phyloP scores from a whole-genome alignment of 2,888 invertebrate species.

The Periphyllus acericola region DNA sequence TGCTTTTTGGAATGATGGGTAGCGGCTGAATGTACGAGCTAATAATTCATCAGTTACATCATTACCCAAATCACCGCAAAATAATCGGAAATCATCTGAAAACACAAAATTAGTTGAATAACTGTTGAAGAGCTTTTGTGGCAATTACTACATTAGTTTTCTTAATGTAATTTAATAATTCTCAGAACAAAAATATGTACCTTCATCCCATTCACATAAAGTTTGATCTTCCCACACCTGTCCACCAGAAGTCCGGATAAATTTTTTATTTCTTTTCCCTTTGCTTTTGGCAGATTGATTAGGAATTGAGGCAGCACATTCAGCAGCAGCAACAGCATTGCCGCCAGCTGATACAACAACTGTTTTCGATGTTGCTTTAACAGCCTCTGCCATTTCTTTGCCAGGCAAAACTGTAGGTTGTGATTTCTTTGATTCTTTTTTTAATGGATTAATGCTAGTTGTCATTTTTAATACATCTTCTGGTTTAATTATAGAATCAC shows the following conservation, averaged over 20 bases:
- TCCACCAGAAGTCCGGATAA: slow-evolving; percentile 91
- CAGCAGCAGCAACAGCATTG: slow-evolving; percentile 52
- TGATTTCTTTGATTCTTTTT: slow-evolving; percentile 61
- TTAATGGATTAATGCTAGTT: slow-evolving; percentile 48
- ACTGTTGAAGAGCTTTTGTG: neutral
- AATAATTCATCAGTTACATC: slow-evolving; percentile 98
- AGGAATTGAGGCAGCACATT: slow-evolving; percentile 57
- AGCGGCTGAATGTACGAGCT: slow-evolving; percentile 94
- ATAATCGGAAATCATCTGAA: slow-evolving; percentile 94
- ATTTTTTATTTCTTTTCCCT: slow-evolving; percentile 76
- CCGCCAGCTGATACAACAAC: slow-evolving; percentile 54
- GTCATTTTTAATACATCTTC: slow-evolving; percentile 64
- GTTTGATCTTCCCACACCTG: slow-evolving; percentile 96
- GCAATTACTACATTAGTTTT: neutral
- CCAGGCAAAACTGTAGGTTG: slow-evolving; percentile 55
- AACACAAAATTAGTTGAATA: slow-evolving; percentile 59
- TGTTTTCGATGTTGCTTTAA: slow-evolving; percentile 63
- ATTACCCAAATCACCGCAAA: slow-evolving; percentile 99
- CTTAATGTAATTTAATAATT: neutral
- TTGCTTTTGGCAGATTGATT: slow-evolving; percentile 64
- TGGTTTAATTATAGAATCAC: slow-evolving; percentile 56
- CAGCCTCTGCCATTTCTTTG: slow-evolving; percentile 64
- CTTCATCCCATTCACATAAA: slow-evolving; percentile 93
- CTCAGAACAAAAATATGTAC: slow-evolving; percentile 67
- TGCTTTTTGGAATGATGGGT: slow-evolving; percentile 91